Evolutionary conservation across 2,888 invertebrate species (phyloP).

Genomic region (Polydrusus tereticollis): DNA sequence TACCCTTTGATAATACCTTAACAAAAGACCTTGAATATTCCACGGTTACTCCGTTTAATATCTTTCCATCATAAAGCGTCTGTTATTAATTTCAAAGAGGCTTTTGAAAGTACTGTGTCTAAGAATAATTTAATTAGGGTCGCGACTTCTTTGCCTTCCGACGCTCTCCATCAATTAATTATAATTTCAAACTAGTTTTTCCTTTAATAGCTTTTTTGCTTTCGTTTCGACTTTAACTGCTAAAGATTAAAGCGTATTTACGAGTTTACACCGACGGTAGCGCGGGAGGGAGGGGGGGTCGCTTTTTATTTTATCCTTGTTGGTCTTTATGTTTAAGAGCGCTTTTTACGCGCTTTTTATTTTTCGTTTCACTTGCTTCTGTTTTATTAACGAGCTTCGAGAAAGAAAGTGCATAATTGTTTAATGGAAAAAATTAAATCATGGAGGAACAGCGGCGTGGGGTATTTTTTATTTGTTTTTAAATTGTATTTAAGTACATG

Average conservation of each 20-base stretch:
- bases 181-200: slow-evolving; percentile 47
- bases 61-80: slow-evolving; percentile 40
- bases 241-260: slow-evolving; percentile 17
- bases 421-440: neutral
- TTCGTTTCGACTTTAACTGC: slow-evolving; percentile 7
- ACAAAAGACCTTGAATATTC: slow-evolving; percentile 11
- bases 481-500: too few relatives aligned
- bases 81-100: slow-evolving; percentile 53
- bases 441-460: neutral
- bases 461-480: too few relatives aligned
- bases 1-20: neutral
- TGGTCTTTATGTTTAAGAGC: neutral
- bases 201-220: slow-evolving; percentile 21
- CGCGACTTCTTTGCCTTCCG: slow-evolving; percentile 48
- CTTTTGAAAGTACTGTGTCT: slow-evolving; percentile 48
- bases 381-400: neutral
- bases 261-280: slow-evolving; percentile 10
- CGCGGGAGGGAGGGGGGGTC: too few relatives aligned
- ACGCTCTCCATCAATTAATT: slow-evolving; percentile 48
- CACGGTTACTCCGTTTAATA: neutral
- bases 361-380: neutral
- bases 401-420: neutral
- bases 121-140: slow-evolving; percentile 53
- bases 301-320: slow-evolving; percentile 13
- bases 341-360: slow-evolving; percentile 1